Base-by-base conservation (phyloP, 2,888 invertebrate species). In the Hydrotaea diabolus region DNA sequence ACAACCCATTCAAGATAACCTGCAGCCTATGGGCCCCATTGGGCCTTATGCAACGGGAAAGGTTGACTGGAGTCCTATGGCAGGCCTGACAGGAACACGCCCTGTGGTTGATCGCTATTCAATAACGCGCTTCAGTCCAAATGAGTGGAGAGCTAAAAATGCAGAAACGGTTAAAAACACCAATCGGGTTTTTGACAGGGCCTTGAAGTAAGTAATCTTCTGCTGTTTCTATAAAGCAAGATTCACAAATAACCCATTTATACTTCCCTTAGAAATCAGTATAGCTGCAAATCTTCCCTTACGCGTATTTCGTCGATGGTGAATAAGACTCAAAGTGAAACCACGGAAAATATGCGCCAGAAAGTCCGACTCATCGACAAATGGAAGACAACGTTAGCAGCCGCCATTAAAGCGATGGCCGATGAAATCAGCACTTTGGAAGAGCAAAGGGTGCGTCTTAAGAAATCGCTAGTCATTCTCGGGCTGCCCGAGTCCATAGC, bases 51-150 rank as follows among this genome's bases (percentile, higher is more conserved):
- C 95, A 2, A 95, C 96, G 0, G 96, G 96, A 1, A 94, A 95
- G 86, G 94, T 95, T 21, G 95, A 96, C 90, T 96, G 95, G 95
- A 95, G 95, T 46, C 95, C 96, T 0, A 92, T 95, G 78, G 94
- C 94, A 0, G 94, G 93, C 0, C 93, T 96, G 88, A 96, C 96
- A 0, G 96, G 96, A 2, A 95, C 96, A 0, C 93, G 96, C 85
- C 96, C 96, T 0, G 93, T 94, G 0, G 96, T 96, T 11, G 96
- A 96, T 92, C 95, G 95, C 88, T 96, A 96, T 89, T 95, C 96
- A 0, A 93, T 96, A 64, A 95, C 96, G 13, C 93, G 95, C 87
- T 96, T 94, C 89, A 96, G 96, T 77, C 93, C 95, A 0, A 94
- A 94, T 9, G 96, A 96, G 92, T 96, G 96, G 96, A 93, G 95